Evolutionary conservation across 92 coral and sea anemone species (phyloP), one percentile per base, ranked within the genome.

Genomic region (Desmophyllum pertusum): DNA sequence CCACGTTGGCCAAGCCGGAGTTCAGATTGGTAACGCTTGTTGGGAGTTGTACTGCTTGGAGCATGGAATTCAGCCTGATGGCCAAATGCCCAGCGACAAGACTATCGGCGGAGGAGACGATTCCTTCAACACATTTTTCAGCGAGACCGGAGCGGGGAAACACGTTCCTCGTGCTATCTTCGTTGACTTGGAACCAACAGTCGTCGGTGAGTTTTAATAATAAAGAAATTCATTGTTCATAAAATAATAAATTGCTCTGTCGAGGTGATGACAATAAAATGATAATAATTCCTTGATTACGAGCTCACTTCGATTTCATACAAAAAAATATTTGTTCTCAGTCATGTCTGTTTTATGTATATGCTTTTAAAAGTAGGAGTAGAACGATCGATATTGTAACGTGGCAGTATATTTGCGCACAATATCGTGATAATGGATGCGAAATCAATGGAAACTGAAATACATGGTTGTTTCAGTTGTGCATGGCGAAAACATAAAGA

Each of bases 1-100:
- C 76, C 98, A 95, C 83, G 94, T 95, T 40, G 98, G 98, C 70
- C 97, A 95, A 81, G 94, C 98, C 40, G 98, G 98, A 6, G 95
- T 92, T n/a, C 98, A 95, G 86, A 93, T 95, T 75, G 98, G 98
- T n/a, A 95, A 95, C 52, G 95, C 94, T 31, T 95, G 98, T 77
- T 95, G 98, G 98, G 98, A 95, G 91, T 84, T 95, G 83, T 95
- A 95, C 86, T 95, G 98, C 77, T 86, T 95, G 90, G 98, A 95
- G 85, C 98, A 95, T 78, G 96, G 94, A 81, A 95, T 95, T 76
- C 93, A 89, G 69, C 97, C 98, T 33, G 97, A n/a, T n/a, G n/a
- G n/a, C n/a, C n/a, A n/a, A n/a, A n/a, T n/a, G n/a, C n/a, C n/a
- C n/a, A n/a, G n/a, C n/a, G n/a, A n/a, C n/a, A n/a, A n/a, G n/a